Evolutionary conservation across 2,888 invertebrate genomes (phyloP).

Genomic region (Cataglyphis altisquamis): DNA sequence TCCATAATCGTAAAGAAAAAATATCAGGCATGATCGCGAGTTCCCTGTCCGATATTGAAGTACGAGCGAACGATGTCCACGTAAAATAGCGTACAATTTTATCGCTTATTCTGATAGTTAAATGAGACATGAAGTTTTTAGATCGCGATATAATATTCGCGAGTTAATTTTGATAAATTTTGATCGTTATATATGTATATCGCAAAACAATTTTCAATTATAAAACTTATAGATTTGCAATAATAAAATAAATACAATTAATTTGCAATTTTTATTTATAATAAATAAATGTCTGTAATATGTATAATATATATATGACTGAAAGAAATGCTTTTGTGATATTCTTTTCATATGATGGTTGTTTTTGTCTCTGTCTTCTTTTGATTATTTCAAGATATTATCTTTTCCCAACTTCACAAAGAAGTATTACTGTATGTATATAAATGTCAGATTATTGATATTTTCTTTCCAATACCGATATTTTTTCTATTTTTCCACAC

Average conservation of each 20-base stretch:
- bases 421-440: not conserved
- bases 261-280: not conserved
- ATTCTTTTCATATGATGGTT: not conserved
- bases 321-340: not conserved
- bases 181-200: not conserved
- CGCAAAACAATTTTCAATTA: not conserved
- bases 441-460: conserved; percentile 4
- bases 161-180: not conserved
- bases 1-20: conserved; percentile 68
- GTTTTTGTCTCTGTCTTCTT: not conserved
- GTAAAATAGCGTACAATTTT: conserved; percentile 47
- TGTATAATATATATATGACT: not conserved
- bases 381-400: not conserved
- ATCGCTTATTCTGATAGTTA: conserved; percentile 32
- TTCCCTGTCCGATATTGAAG: conserved; percentile 42
- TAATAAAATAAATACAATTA: conserved; percentile 2
- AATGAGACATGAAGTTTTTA: not conserved
- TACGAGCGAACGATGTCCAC: conserved; percentile 42
- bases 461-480: not conserved
- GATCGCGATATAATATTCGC: not conserved
- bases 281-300: not conserved
- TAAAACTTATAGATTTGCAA: not conserved
- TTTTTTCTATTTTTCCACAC: not conserved
- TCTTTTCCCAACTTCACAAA: not conserved
- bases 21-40: conserved; percentile 25